Evolutionary conservation across 2,797 vertebrate genomes (phyloP).

Genomic region (Pygocentrus nattereri): DNA sequence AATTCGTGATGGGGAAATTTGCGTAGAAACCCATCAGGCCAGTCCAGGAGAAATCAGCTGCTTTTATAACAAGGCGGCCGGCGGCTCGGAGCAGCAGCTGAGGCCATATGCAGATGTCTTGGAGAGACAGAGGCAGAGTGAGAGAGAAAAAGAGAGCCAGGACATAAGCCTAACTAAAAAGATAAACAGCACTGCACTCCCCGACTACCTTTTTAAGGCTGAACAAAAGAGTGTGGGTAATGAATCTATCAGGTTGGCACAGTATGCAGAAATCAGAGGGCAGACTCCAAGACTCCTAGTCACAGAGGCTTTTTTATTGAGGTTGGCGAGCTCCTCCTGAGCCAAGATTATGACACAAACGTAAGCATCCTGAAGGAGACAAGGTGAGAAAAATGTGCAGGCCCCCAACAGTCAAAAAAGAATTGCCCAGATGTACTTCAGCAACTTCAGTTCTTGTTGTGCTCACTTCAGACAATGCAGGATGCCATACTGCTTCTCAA

Average conservation of each 20-base stretch:
- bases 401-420: background rate
- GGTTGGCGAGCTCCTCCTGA: background rate
- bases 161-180: background rate
- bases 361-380: background rate
- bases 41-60: constrained; percentile 58
- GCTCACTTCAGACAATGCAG: background rate
- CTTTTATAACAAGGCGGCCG: constrained; percentile 42
- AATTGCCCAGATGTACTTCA: background rate
- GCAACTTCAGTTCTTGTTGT: background rate
- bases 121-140: constrained; percentile 16
- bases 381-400: constrained; percentile 10
- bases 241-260: constrained; percentile 15
- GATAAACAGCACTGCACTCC: constrained; percentile 6
- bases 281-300: constrained; percentile 22
- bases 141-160: constrained; percentile 15
- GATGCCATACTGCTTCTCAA: background rate
- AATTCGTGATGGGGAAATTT: constrained; percentile 61
- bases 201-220: constrained; percentile 34
- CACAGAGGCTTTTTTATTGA: background rate
- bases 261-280: constrained; percentile 1
- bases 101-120: constrained; percentile 31
- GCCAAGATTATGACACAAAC: constrained; percentile 1
- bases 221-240: constrained; percentile 35
- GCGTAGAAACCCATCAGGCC: constrained; percentile 57
- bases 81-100: constrained; percentile 33